Conservation (phyloP, 2,797 vertebrate genomes). For the Taenioides sp. region DNA sequence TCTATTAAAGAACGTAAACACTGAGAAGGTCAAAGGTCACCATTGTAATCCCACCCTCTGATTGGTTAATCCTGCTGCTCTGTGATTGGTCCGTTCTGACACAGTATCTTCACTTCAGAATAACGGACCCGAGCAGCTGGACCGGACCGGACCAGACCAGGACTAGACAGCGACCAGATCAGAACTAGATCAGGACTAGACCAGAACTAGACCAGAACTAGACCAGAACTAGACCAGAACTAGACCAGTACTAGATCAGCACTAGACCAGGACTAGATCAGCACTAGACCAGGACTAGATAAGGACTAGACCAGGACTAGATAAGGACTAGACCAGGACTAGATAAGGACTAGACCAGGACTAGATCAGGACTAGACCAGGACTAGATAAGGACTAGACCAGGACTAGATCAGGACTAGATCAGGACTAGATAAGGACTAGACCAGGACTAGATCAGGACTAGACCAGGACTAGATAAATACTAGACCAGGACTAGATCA, state of each 20-base stretch:
- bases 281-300: not conserved
- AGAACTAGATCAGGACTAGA: too few relatives aligned
- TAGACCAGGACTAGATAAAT: not conserved
- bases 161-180: not conserved
- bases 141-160: not conserved
- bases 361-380: not conserved
- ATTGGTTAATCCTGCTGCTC: constrained; percentile 4
- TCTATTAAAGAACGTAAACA: not conserved
- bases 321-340: not conserved
- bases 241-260: not conserved
- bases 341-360: not conserved
- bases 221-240: not conserved
- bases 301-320: not conserved
- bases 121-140: constrained; percentile 1
- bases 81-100: not conserved
- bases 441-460: not conserved
- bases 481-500: not conserved
- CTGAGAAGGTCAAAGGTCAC: not conserved
- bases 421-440: not conserved
- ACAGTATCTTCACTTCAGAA: not conserved
- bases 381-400: too few relatives aligned
- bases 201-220: too few relatives aligned
- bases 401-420: not conserved
- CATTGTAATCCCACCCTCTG: not conserved
- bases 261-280: not conserved